phyloP scores from a whole-genome alignment of 2,888 invertebrate species.

The Argynnis bischoffii region DNA sequence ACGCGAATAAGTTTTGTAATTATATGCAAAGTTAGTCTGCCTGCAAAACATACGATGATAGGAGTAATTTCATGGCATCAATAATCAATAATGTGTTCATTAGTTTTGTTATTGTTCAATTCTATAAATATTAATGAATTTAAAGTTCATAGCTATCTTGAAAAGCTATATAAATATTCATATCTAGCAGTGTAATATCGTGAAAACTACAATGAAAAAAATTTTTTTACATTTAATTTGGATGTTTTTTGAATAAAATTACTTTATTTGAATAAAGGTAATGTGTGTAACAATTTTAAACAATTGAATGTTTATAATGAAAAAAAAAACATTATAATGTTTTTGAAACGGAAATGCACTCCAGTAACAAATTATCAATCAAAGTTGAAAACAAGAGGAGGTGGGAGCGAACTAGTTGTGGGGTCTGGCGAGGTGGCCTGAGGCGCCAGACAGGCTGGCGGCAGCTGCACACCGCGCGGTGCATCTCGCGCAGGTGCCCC shows the following conservation, averaged over 20 bases:
- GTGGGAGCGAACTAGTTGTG: constrained; percentile 50
- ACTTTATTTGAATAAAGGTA: constrained; percentile 3
- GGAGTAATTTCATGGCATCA: too few species aligned
- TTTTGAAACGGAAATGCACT: constrained; percentile 66
- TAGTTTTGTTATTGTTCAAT: too few species aligned
- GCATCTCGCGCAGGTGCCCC: constrained; percentile 73
- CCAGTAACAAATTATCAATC: constrained; percentile 81
- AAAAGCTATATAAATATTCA: too few species aligned
- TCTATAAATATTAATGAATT: too few species aligned
- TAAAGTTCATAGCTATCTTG: too few species aligned
- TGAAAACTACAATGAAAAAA: too few species aligned
- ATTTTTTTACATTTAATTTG: too few species aligned
- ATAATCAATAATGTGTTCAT: too few species aligned
- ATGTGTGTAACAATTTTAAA: constrained; percentile 30
- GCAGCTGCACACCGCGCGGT: constrained; percentile 58
- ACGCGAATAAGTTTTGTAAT: constrained; percentile 13
- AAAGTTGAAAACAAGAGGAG: constrained; percentile 79
- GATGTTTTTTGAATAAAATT: too few species aligned
- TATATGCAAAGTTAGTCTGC: constrained; percentile 4
- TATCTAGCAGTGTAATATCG: too few species aligned
- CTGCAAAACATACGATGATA: not conserved
- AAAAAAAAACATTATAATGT: constrained; percentile 43
- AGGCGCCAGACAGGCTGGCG: constrained; percentile 78
- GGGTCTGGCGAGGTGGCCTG: constrained; percentile 36
- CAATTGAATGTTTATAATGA: too few species aligned